A percentile compares a stretch with the other conserved stretches of the same genome.
phyloP scores from a whole-genome alignment of 2,113 vertebrate species.

The Ptilonorhynchus violaceus region DNA sequence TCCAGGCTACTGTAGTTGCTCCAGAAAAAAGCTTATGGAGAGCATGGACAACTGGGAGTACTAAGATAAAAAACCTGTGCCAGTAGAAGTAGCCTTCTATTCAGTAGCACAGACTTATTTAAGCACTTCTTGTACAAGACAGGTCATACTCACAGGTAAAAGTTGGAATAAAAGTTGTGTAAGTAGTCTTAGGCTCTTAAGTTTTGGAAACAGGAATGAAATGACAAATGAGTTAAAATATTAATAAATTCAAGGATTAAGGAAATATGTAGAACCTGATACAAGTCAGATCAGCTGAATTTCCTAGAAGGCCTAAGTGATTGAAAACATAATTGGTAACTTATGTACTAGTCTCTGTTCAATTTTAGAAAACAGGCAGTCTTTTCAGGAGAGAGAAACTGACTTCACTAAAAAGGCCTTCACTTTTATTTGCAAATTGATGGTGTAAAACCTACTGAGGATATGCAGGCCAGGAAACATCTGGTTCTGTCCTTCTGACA shows the following conservation, averaged over 20 bases:
- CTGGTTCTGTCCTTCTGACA: slow-evolving; percentile 4
- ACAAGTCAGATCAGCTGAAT: neutral
- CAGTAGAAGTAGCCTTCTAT: neutral
- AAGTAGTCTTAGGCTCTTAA: neutral
- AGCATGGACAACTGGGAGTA: neutral
- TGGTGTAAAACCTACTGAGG: neutral
- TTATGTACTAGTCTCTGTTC: neutral
- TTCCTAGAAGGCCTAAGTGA: neutral
- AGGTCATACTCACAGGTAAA: neutral
- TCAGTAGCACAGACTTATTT: neutral
- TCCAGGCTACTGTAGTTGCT: neutral
- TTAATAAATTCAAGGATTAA: neutral
- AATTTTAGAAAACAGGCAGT: neutral
- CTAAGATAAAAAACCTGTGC: neutral
- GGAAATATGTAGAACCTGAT: neutral
- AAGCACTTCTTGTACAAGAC: neutral
- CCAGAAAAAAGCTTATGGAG: neutral
- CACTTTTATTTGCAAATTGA: neutral
- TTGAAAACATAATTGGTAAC: neutral
- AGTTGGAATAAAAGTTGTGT: neutral
- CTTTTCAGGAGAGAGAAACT: neutral
- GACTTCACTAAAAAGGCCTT: neutral
- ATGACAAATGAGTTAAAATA: neutral
- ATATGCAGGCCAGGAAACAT: neutral
- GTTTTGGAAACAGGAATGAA: neutral